Conservation (phyloP, 2,888 invertebrate genomes). For the Aricia artaxerxes region DNA sequence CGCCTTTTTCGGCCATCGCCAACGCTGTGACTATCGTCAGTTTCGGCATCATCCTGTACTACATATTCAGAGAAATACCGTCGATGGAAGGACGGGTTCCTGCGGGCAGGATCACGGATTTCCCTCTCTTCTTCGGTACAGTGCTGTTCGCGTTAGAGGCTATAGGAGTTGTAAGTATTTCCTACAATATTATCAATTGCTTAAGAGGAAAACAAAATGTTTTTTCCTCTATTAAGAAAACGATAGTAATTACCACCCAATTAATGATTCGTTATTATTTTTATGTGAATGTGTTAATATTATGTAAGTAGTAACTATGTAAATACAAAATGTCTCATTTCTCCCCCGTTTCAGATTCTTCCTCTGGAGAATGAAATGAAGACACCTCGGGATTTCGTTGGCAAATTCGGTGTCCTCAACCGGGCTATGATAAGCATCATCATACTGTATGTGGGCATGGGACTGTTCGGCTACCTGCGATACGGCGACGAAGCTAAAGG, state of each 20-base stretch:
- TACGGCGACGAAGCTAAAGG: conserved; percentile 87
- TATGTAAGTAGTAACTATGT: too few species aligned
- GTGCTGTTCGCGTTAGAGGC: conserved; percentile 98
- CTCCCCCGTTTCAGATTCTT: conserved; percentile 83
- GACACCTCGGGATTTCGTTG: conserved; percentile 89
- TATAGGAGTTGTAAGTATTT: conserved; percentile 89
- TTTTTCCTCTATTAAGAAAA: not conserved
- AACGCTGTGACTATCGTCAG: conserved; percentile 91
- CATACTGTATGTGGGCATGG: conserved; percentile 91
- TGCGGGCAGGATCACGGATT: conserved; percentile 83
- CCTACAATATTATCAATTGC: not conserved
- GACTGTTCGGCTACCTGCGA: conserved; percentile 94
- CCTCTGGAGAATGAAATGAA: conserved; percentile 98
- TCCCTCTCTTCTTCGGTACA: conserved; percentile 97
- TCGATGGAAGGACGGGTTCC: conserved; percentile 82
- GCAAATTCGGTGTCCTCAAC: conserved; percentile 91
- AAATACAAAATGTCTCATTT: too few species aligned
- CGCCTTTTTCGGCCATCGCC: conserved; percentile 94
- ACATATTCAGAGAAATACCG: conserved; percentile 87
- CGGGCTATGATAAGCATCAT: conserved; percentile 90
- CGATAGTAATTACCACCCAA: not conserved
- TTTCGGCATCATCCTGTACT: conserved; percentile 92
- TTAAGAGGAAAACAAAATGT: not conserved
- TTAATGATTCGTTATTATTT: not conserved
- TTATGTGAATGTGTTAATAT: not conserved